phyloP scores from a whole-genome alignment of 2,797 vertebrate genomes.

The Enteromius mattozi region DNA sequence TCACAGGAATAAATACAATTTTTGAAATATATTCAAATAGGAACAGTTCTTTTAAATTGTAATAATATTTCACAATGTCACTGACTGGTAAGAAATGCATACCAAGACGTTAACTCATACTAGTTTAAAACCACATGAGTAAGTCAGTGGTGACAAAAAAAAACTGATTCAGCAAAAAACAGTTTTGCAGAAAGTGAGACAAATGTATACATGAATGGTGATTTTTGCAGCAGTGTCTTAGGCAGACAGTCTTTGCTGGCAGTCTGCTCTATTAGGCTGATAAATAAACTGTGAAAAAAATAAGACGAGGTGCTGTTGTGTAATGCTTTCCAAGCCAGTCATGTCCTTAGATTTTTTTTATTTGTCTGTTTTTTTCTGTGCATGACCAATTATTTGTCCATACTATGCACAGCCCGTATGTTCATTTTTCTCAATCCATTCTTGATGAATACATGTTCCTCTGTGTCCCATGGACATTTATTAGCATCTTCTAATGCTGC shows the following conservation, averaged over 20 bases:
- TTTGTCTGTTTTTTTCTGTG: not conserved
- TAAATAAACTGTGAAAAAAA: conserved; percentile 17
- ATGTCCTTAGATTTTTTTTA: not conserved
- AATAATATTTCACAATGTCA: not conserved
- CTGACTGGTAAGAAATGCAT: not conserved
- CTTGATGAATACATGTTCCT: conserved; percentile 33
- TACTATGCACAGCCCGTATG: conserved; percentile 37
- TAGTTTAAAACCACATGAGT: not conserved
- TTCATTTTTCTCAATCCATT: conserved; percentile 24
- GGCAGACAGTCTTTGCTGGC: not conserved
- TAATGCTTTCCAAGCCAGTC: not conserved
- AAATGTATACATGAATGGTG: not conserved
- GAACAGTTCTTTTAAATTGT: not conserved
- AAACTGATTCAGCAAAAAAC: not conserved
- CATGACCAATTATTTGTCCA: conserved; percentile 23
- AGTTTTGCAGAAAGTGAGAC: not conserved
- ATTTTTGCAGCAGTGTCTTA: not conserved
- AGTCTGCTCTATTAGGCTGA: not conserved
- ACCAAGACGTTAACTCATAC: not conserved
- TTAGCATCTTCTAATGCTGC: conserved; percentile 17
- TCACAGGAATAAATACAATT: not conserved
- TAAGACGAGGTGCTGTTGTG: not conserved
- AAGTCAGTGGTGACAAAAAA: not conserved
- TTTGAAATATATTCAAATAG: not conserved
- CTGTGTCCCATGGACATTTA: conserved; percentile 35